A percentile compares a stretch with the other conserved stretches of the same genome.
Evolutionary conservation across 2,113 vertebrate species (phyloP).

Genomic region (Picathartes gymnocephalus): DNA sequence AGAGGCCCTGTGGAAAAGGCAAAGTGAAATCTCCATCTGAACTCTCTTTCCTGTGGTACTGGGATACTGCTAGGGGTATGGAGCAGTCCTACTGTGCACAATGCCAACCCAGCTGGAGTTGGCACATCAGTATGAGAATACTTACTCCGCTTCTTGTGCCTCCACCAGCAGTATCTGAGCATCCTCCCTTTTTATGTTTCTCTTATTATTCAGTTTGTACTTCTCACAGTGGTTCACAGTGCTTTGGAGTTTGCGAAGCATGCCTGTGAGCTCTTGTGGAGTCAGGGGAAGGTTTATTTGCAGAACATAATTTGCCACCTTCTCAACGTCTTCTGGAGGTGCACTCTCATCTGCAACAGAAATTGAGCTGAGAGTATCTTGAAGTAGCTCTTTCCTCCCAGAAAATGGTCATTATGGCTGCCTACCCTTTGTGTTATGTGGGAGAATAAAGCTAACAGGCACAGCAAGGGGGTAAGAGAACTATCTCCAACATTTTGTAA

Average conservation of each 20-base stretch:
- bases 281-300: conserved; percentile 72
- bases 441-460: conserved; percentile 5
- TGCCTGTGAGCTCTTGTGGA: conserved; percentile 64
- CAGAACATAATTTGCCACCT: conserved; percentile 75
- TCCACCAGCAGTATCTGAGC: conserved; percentile 61
- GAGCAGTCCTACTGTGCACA: background rate
- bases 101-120: background rate
- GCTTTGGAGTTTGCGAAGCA: conserved; percentile 71
- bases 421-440: background rate
- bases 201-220: conserved; percentile 29
- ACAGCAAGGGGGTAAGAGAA: conserved; percentile 7
- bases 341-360: conserved; percentile 75
- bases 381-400: background rate
- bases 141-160: conserved; percentile 74
- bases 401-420: background rate
- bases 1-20: background rate
- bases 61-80: background rate
- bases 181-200: conserved; percentile 47
- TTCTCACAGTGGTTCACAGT: conserved; percentile 55
- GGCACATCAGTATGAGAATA: background rate
- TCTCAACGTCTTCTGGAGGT: conserved; percentile 81
- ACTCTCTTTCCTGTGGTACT: background rate
- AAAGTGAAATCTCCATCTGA: background rate
- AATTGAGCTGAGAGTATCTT: background rate
- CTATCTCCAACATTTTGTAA: conserved; percentile 12